Percentiles rank a stretch among this genome's conserved stretches.
Conservation (phyloP, 2,113 vertebrate species). For the Mellivora capensis region DNA sequence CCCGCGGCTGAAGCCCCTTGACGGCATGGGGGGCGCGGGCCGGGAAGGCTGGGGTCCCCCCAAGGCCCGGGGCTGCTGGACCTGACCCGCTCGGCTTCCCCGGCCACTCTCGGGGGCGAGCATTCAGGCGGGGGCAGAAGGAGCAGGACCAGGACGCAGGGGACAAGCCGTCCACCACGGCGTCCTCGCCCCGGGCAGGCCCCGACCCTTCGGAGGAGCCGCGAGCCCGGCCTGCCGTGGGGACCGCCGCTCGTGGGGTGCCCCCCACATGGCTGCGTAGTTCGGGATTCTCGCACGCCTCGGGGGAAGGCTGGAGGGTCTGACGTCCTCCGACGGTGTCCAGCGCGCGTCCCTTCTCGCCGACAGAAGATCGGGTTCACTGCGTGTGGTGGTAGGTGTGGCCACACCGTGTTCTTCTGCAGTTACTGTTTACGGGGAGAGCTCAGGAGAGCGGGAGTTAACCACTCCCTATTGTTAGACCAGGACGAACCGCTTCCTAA, state of each 20-base stretch:
- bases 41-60: not conserved
- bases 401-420: constrained; percentile 83
- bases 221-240: not conserved
- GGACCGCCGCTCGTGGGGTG: constrained; percentile 52
- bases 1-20: not conserved
- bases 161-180: not conserved
- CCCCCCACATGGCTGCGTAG: constrained; percentile 75
- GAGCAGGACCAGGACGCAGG: not conserved
- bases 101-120: not conserved
- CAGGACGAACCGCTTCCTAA: constrained; percentile 79
- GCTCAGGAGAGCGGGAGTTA: constrained; percentile 73
- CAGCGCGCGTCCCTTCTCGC: constrained; percentile 75
- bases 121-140: not conserved
- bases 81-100: not conserved
- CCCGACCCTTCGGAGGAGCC: not conserved
- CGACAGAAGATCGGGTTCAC: constrained; percentile 81
- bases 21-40: too few species aligned
- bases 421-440: constrained; percentile 82
- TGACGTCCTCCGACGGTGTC: constrained; percentile 56
- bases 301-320: constrained; percentile 64
- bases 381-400: constrained; percentile 80
- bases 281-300: constrained; percentile 70
- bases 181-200: not conserved
- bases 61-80: not conserved
- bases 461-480: constrained; percentile 80